These are phyloP conservation scores for Drosophila mercatorum DNA, from an alignment of 2,888 invertebrate species.

Conservation along the genomic window DNA sequence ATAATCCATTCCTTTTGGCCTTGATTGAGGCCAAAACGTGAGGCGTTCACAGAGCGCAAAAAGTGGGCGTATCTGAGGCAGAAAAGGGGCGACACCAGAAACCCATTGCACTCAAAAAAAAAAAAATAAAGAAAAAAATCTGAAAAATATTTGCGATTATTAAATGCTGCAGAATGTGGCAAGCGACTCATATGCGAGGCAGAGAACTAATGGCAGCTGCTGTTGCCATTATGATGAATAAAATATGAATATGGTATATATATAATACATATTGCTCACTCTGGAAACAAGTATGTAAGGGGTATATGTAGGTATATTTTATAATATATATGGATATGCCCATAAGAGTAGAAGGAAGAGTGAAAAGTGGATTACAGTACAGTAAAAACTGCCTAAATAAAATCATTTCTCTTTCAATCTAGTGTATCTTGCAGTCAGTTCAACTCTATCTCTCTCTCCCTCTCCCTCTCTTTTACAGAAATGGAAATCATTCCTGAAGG, in stretches of 20 bases:
- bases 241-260: background rate
- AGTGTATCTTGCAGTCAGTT: background rate
- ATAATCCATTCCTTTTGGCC: constrained; percentile 46
- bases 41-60: constrained; percentile 36
- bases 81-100: constrained; percentile 14
- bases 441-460: background rate
- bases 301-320: no score
- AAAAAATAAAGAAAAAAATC: background rate
- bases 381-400: no score
- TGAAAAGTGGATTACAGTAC: background rate
- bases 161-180: constrained; percentile 20
- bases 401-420: background rate
- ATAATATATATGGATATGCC: background rate
- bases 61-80: constrained; percentile 2
- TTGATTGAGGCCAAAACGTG: constrained; percentile 64
- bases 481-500: constrained; percentile 94
- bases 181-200: constrained; percentile 6
- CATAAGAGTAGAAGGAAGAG: background rate
- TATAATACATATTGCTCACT: background rate
- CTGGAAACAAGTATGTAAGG: background rate
- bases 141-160: constrained; percentile 33
- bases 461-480: constrained; percentile 86
- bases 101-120: constrained; percentile 30
- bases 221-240: background rate
- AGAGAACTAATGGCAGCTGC: constrained; percentile 11